Percentiles rank a stretch among this genome's conserved stretches.
phyloP scores from a whole-genome alignment of 1,140 invertebrate species.

The Drosophila hydei region DNA sequence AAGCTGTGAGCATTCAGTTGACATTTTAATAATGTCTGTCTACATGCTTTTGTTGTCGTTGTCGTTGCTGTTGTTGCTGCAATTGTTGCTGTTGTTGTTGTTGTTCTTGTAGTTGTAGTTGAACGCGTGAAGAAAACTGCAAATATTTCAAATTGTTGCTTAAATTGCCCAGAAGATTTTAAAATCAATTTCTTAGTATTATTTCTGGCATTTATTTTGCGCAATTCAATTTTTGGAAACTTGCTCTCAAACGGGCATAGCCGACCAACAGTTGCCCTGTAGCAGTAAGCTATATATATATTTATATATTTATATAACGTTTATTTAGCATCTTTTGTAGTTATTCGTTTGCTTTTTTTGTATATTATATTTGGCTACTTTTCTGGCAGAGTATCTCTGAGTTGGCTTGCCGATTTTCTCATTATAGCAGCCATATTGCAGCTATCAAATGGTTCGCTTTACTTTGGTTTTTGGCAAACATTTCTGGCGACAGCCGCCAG shows the following conservation, averaged over 20 bases:
- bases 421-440: conserved; percentile 2
- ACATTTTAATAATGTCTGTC: conserved; percentile 71
- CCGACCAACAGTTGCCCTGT: too few species aligned
- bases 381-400: background rate
- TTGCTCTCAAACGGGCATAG: too few species aligned
- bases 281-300: background rate
- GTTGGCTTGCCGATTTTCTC: background rate
- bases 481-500: conserved; percentile 32
- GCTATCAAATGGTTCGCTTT: conserved; percentile 10
- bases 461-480: conserved; percentile 41
- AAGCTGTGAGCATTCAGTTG: conserved; percentile 72
- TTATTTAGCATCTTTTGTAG: too few species aligned
- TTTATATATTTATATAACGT: background rate
- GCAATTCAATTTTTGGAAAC: background rate
- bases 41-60: conserved; percentile 3
- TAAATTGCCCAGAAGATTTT: conserved; percentile 23
- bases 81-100: conserved; percentile 24
- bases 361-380: background rate
- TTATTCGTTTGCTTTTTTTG: too few species aligned
- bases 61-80: conserved; percentile 12
- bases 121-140: conserved; percentile 28
- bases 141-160: conserved; percentile 31
- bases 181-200: conserved; percentile 27
- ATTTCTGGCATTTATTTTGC: conserved; percentile 12
- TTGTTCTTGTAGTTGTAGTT: conserved; percentile 30